phyloP scores from a whole-genome alignment of 2,113 vertebrate species.

The Puntigrus tetrazona region DNA sequence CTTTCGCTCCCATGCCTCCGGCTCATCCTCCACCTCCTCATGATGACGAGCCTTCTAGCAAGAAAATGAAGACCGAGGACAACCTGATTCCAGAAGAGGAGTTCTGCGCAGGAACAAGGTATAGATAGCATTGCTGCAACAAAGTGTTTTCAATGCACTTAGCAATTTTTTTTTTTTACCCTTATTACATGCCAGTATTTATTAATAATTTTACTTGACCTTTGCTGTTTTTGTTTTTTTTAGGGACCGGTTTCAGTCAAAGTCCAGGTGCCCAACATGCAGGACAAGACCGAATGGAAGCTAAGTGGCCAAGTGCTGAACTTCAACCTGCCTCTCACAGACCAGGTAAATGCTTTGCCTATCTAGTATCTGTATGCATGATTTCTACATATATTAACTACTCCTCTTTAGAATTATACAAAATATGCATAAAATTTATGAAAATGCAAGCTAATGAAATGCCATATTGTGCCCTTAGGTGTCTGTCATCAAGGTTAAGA shows the following conservation, averaged over 20 bases:
- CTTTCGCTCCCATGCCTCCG: constrained; percentile 83
- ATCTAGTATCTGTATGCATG: background rate
- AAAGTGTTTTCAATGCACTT: background rate
- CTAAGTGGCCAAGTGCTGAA: constrained; percentile 91
- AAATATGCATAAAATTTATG: background rate
- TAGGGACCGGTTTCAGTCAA: constrained; percentile 97
- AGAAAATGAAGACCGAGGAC: constrained; percentile 97
- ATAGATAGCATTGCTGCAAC: too few species aligned
- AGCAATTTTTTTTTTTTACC: background rate
- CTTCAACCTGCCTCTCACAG: constrained; percentile 93
- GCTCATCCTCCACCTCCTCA: constrained; percentile 87
- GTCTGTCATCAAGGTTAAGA: constrained; percentile 99
- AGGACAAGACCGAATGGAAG: constrained; percentile 99
- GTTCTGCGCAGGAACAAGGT: constrained; percentile 95
- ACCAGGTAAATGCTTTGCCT: constrained; percentile 80
- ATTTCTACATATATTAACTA: background rate
- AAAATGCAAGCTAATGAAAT: background rate
- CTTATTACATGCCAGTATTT: background rate
- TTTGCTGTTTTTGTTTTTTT: background rate
- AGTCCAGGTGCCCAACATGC: constrained; percentile 99
- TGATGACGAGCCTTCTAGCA: constrained; percentile 91
- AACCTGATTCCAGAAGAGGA: constrained; percentile 97
- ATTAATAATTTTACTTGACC: background rate
- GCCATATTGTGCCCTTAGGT: constrained; percentile 75
- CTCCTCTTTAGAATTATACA: background rate